Conservation (phyloP, 2,113 vertebrate genomes). For the Alces alces region DNA sequence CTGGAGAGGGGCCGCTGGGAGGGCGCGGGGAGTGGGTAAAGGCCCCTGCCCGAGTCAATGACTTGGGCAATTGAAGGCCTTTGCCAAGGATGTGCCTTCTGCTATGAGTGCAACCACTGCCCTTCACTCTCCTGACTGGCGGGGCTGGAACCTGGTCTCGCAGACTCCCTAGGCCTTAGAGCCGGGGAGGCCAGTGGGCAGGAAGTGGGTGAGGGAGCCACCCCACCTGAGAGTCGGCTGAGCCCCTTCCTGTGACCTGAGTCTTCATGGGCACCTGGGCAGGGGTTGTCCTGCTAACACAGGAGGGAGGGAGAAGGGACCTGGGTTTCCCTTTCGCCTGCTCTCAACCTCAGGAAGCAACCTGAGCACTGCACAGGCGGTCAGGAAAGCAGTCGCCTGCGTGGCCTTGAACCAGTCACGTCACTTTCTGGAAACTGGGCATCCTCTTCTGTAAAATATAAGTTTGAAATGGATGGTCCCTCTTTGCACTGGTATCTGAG, state of each 20-base stretch:
- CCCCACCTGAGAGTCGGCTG: accelerated
- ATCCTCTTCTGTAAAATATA: background rate
- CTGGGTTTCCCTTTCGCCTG: accelerated
- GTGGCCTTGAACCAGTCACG: background rate
- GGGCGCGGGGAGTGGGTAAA: accelerated
- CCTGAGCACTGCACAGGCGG: background rate
- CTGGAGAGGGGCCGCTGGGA: background rate
- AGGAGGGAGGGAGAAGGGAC: background rate
- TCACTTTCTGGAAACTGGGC: background rate
- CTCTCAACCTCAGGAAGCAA: background rate
- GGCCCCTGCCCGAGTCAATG: background rate
- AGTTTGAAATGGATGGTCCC: background rate
- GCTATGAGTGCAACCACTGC: accelerated
- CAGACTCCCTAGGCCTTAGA: background rate
- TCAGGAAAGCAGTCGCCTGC: background rate
- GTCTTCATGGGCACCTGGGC: accelerated
- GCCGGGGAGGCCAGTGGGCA: background rate
- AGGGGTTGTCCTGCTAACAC: background rate
- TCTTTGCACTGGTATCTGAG: background rate
- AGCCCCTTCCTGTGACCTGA: accelerated
- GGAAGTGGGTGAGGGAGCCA: background rate
- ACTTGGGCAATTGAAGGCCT: background rate
- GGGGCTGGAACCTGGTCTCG: background rate
- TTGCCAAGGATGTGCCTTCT: background rate
- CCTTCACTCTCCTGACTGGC: background rate